Base-by-base conservation (phyloP, 2,113 vertebrate genomes). In the Syrrhaptes paradoxus region DNA sequence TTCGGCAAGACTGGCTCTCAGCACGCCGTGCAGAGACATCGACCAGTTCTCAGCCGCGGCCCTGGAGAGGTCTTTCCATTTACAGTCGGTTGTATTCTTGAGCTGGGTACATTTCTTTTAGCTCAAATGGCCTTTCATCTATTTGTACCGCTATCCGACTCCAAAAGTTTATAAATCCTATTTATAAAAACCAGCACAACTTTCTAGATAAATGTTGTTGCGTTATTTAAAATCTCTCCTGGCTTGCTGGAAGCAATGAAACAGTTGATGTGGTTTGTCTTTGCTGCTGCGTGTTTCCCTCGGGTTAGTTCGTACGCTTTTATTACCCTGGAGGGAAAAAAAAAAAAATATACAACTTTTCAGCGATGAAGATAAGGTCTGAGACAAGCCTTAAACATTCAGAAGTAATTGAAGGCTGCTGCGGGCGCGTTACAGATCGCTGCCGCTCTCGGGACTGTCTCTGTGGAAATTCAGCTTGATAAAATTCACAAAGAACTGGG, bases 301-400 rank as follows among this genome's bases (percentile, higher is more conserved):
- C 0, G 0, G 51, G 55, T 67, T 46, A 59, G 57, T 38, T 51
- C 2, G 0, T 68, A 28, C 0, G 3, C 17, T 52, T 68, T 73
- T 52, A 46, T 84, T 63, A 38, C 41, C 58, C 83, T 22, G 41
- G 3, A 81, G 71, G 75, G 32, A 17, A 41, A 16, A 36, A 79
- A 48, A 36, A 36, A 36, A 36, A 36, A 36, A 36, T 36, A 17
- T 57, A 19, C 55, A 29, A 54, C 22, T 91, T 91, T 65, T 61
- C 24, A 38, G 19, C 43, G 13, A 4, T 25, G 12, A 52, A 87
- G 80, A 34, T 59, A 36, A 84, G 51, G 21, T 32, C 78, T 75
- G 77, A 73, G 65, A 66, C 46, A 32, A 94, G 45, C 62, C n/a
- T 68, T 13, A 58, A 85, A 34, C 38, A 11, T 10, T 61, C 52